Evolutionary conservation across 2,113 vertebrate species (phyloP).

Genomic region (Podarcis muralis): DNA sequence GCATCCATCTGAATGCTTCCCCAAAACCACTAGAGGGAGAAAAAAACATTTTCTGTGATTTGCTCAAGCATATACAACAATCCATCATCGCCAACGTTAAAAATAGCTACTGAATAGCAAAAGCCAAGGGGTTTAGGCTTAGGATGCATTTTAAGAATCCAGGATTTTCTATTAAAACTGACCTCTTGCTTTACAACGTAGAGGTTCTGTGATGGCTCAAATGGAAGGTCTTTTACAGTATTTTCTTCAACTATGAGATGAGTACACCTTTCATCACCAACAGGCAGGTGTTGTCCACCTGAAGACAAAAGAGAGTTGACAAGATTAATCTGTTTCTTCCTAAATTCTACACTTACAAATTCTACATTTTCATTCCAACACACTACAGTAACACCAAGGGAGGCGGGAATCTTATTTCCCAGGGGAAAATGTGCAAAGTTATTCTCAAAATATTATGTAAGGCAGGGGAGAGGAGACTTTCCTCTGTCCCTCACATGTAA

Average conservation of each 20-base stretch:
- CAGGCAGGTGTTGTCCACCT: constrained; percentile 87
- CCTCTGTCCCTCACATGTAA: not conserved
- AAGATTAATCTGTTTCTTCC: not conserved
- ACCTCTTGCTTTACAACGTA: constrained; percentile 98
- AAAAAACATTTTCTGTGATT: constrained; percentile 4
- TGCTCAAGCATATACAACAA: not conserved
- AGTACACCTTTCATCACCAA: constrained; percentile 91
- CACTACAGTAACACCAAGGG: not conserved
- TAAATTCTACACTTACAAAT: not conserved
- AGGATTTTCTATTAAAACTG: constrained; percentile 52
- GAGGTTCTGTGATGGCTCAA: constrained; percentile 85
- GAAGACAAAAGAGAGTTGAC: constrained; percentile 2
- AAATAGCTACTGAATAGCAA: not conserved
- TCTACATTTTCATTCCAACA: not conserved
- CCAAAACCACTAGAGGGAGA: constrained; percentile 92
- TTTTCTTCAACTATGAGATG: constrained; percentile 97
- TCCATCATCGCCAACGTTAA: not conserved
- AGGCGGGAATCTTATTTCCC: too few relatives aligned
- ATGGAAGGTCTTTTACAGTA: constrained; percentile 90
- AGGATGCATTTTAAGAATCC: not conserved
- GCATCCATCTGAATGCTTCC: constrained; percentile 99
- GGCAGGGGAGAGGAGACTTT: not conserved
- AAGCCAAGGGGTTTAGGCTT: not conserved
- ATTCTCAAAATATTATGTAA: not conserved
- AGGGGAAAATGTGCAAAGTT: not conserved